Evolutionary conservation across 1,140 invertebrate genomes (phyloP), one percentile per base, ranked within the genome.

Genomic region (Aradophagus sp.): DNA sequence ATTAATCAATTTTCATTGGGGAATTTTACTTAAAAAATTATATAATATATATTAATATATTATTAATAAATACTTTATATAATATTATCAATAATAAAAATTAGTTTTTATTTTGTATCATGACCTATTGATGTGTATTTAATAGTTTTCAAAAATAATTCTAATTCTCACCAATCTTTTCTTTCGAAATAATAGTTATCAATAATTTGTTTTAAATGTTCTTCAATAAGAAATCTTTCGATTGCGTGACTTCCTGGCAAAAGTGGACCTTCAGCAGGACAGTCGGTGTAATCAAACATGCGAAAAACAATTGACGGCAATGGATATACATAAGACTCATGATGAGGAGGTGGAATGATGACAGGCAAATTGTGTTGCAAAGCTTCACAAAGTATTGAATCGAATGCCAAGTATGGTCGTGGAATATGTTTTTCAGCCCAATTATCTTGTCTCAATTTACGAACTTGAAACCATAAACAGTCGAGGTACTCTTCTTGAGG

Each of bases 201-300:
- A 59, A 99, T 91, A 31, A 99, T 99, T 68, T 96, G 94, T 76
- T 94, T 91, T 4, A 99, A 86, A 83, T 99, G 97, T 83, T 99
- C 97, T 85, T 99, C 98, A 77, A 99, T 98, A 0, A 99, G 87
- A 85, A 97, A 99, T 72, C 98, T 88, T 84, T 99, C 98, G 65
- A 99, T 98, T 0, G 97, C 95, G 87, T 99, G 97, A 42, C 95
- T 93, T 17, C 96, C 97, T 0, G 98, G 97, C 29, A 99, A 86
- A 26, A 93, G 90, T 1, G 93, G 92, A 0, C 92, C 87, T 77
- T 88, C 84, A 0, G 79, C 97, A 6, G 97, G 96, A 79, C 97
- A 98, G 86, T 99, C 97, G 3, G 97, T 98, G 79, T 99, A 98
- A 85, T 99, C 97, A 87, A 99, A 99, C 90, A 99, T 94, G 31